Evolutionary conservation across 2,888 invertebrate species (phyloP).

Genomic region (Diogma glabrata): DNA sequence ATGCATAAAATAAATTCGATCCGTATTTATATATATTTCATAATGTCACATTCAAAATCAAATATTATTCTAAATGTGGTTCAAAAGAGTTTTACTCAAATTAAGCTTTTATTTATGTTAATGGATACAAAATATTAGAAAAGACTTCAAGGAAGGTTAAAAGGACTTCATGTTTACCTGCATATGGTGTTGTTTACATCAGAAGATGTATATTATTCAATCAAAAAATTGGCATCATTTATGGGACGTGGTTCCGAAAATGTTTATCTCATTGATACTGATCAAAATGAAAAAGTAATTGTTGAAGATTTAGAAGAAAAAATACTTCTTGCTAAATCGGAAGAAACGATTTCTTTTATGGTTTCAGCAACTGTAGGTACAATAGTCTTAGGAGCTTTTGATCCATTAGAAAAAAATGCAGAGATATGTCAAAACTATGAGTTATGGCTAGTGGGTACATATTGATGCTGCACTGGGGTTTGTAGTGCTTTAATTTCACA

Average conservation of each 20-base stretch:
- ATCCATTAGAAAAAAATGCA: constrained; percentile 64
- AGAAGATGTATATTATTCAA: constrained; percentile 84
- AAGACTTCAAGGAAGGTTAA: too few relatives aligned
- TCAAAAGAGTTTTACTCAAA: too few relatives aligned
- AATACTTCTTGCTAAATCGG: constrained; percentile 47
- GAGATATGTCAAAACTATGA: constrained; percentile 62
- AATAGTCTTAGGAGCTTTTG: constrained; percentile 83
- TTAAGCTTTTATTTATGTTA: too few relatives aligned
- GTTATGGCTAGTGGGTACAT: constrained; percentile 83
- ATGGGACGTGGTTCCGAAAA: constrained; percentile 81
- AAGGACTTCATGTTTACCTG: constrained; percentile 58
- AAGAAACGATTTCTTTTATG: constrained; percentile 63
- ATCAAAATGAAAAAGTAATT: constrained; percentile 58
- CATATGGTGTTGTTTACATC: constrained; percentile 73
- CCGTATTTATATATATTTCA: too few relatives aligned
- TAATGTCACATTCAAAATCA: too few relatives aligned
- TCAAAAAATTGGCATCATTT: constrained; percentile 74
- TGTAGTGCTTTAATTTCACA: constrained; percentile 76
- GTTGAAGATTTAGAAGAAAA: constrained; percentile 39
- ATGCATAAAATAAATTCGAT: too few relatives aligned
- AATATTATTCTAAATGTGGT: too few relatives aligned
- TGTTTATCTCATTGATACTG: constrained; percentile 64
- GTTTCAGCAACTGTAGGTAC: constrained; percentile 82
- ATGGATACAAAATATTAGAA: too few relatives aligned
- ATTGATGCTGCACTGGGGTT: constrained; percentile 83